Percentiles rank a stretch among this genome's conserved stretches.
phyloP scores from a whole-genome alignment of 2,797 vertebrate genomes.

The Aplochiton taeniatus region DNA sequence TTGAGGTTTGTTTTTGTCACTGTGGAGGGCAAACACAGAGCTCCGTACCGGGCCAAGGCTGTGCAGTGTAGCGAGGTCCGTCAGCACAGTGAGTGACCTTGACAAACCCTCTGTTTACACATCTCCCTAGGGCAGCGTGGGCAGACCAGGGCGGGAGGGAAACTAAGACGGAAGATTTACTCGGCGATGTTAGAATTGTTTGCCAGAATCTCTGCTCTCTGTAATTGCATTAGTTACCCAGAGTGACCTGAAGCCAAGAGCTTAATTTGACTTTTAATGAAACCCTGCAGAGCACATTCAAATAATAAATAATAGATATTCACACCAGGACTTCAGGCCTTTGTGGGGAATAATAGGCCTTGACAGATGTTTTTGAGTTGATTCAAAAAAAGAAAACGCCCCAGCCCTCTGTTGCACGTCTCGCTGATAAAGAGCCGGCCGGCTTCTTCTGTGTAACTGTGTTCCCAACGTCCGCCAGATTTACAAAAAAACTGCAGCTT shows the following conservation, averaged over 20 bases:
- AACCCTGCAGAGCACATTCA: constrained; percentile 30
- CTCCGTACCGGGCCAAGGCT: too few relatives aligned
- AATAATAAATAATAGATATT: constrained; percentile 22
- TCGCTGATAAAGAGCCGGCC: too few relatives aligned
- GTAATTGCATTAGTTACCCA: constrained; percentile 63
- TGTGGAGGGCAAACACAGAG: neutral
- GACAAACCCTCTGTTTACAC: neutral
- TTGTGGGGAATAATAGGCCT: constrained; percentile 26
- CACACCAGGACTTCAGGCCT: constrained; percentile 25
- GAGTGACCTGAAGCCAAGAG: constrained; percentile 47
- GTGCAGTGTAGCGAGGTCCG: neutral
- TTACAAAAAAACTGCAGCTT: neutral
- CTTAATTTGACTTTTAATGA: constrained; percentile 64
- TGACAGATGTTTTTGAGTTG: constrained; percentile 20
- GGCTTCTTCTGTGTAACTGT: neutral
- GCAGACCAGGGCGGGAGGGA: constrained; percentile 16
- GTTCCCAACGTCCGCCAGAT: neutral
- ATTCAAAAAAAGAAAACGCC: too few relatives aligned
- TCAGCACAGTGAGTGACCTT: neutral
- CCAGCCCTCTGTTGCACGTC: too few relatives aligned
- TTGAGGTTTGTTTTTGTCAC: neutral
- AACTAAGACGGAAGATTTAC: constrained; percentile 27
- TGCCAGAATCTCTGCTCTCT: constrained; percentile 39
- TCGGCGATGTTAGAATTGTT: constrained; percentile 44
- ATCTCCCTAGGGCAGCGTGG: neutral